Base-by-base conservation (phyloP, 2,113 vertebrate genomes). In the Speoplatyrhinus poulsoni region DNA sequence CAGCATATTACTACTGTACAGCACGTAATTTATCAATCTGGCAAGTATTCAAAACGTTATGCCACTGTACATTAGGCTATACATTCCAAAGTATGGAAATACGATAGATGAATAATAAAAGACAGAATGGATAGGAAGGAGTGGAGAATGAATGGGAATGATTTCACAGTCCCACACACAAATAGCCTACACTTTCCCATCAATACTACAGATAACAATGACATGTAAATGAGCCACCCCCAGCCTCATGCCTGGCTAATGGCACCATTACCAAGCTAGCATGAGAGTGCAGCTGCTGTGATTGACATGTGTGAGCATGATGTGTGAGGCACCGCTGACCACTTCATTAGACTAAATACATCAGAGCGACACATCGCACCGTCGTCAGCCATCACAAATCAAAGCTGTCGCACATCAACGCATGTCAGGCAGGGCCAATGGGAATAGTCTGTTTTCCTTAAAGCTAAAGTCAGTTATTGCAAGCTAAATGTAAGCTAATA, bases 281-380 rank as follows among this genome's bases (percentile, higher is more conserved):
- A 58, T 17, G 49, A 17, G 52, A 46, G 13, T 19, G 26, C 52
- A 6, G 3, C 12, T 7, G 3, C 8, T 4, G 49, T 69, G 77
- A 62, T 58, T 59, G 62, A 52, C 58, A 58, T 33, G 47, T 6
- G 41, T 12, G 47, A 58, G 71, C 41, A 69, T 50, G 46, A 77
- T 67, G 36, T 49, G 49, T 60, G 62, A 73, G 62, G 65, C 48
- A 0, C 19, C 1, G 9, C 65, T 77, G 67, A 73, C 59, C 68
- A 82, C 70, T 73, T 84, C 75, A 82, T 80, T 82, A 82, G 52
- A 68, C 57, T 57, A 56, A 69, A 75, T 79, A 80, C 77, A 73
- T 69, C 54, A 79, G 75, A 87, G 75, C 19, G 65, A 83, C 59
- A 67, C 49, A 26, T 26, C 26, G 69, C 68, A 59, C 64, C 26